Base-by-base conservation (phyloP, 2,797 vertebrate genomes). In the Lepilemur septentrionalis region DNA sequence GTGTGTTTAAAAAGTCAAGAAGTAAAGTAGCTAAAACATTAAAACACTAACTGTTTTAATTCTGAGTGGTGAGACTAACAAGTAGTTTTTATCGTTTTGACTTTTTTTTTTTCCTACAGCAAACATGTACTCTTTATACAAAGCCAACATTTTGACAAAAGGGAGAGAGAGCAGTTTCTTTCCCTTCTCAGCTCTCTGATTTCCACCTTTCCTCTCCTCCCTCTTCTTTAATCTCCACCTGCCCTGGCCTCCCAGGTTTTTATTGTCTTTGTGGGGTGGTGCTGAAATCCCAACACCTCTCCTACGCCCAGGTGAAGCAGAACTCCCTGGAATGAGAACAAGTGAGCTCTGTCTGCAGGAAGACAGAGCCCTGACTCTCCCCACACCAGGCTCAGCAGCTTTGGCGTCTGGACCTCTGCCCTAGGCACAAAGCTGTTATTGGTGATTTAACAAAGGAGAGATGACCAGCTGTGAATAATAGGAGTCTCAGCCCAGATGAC, bases 1-100 rank as follows among this genome's bases (percentile, higher is more conserved):
- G 28, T 61, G 63, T 78, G 2, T 70, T 14, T 91, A 76, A 59
- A 82, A 85, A 82, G 41, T 78, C 86, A 93, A 41, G 28, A 89
- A 73, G 76, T 87, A 69, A 93, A 76, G 32, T 10, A 88, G 65
- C 61, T 92, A 83, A 92, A 89, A 87, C 57, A 50, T 59, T 78
- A 48, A 86, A 55, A 95, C 22, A 67, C 18, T 30, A 61, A 46
- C 55, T 2, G 3, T 32, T 92, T 91, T 86, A 78, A 93, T 83
- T 91, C 83, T 79, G 82, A 86, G 57, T 61, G 46, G 38, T 76
- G 57, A 94, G 91, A 65, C 30, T 76, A 90, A 70, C 75, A 84
- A 32, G 17, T 28, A 59, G 15, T 52, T 93, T 80, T 89, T 28
- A 84, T 61, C 22, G 59, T 61, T 65, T 84, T 92, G 67, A 57